Base-by-base conservation (phyloP, 2,113 vertebrate species). In the Chloropsis cyanopogon region DNA sequence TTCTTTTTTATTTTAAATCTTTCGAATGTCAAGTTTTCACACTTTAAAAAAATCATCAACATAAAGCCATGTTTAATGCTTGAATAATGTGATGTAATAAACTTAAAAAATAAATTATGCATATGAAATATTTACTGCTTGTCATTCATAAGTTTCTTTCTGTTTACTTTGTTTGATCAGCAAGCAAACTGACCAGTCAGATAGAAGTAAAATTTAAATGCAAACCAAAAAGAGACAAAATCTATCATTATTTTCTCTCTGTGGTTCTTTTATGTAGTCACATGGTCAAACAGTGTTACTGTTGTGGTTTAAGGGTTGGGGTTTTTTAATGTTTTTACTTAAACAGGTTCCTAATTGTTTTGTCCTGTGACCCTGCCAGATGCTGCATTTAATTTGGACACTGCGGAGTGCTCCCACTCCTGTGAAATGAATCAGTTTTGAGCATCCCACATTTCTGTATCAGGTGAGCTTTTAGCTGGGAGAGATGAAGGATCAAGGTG, bases 11-110 rank as follows among this genome's bases (percentile, higher is more conserved):
- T 97, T 98, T 98, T 95, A 88, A 97, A 97, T 96, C 93, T 98
- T 98, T 98, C 95, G n/a, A 98, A 98, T 97, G 97, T 98, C 79
- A 85, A 96, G 95, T 98, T 98, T 98, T 98, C 98, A 97, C 97
- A 97, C 86, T 97, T 92, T 23, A 68, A 93, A 94, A 97, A 65
- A 87, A 92, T 96, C 96, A 98, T 97, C 96, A 92, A 97, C 97
- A 97, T 96, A 96, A 98, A 98, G 97, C 98, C 97, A 98, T 97
- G 97, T 98, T 97, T 97, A 98, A 97, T 97, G 98, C 98, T 98
- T 98, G 96, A 98, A 98, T 91, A 98, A 97, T 98, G 97, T 98
- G 96, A 98, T 60, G 91, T 96, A 97, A 98, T 98, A 98, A 98
- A 98, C 96, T 98, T 97, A 88, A 98, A 98, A 69, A 98, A 98